phyloP scores from a whole-genome alignment of 1,140 invertebrate genomes.

The Holcopasites calliopsidis region DNA sequence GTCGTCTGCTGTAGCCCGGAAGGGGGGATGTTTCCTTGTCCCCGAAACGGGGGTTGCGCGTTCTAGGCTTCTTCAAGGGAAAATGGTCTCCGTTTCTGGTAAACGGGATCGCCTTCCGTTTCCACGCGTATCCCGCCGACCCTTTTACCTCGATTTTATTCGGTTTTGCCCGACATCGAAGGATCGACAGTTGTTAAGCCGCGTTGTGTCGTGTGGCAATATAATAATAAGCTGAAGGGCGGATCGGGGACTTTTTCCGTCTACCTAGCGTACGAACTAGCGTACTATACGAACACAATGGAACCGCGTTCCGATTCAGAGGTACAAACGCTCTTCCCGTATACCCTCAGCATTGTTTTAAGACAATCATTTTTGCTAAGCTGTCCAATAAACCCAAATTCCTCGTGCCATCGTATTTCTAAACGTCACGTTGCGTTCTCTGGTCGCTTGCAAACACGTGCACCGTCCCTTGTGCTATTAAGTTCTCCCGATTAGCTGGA shows the following conservation, averaged over 20 bases:
- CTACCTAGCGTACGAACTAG: neutral
- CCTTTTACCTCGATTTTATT: neutral
- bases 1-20: neutral
- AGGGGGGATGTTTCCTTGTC: neutral
- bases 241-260: neutral
- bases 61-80: no score
- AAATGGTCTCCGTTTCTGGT: neutral
- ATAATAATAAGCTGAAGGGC: neutral
- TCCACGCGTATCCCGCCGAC: neutral
- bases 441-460: no score
- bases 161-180: neutral
- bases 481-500: neutral
- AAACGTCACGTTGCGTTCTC: no score
- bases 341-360: conserved; percentile 6
- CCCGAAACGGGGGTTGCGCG: neutral
- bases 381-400: conserved; percentile 41
- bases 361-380: conserved; percentile 13
- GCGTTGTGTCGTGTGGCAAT: neutral
- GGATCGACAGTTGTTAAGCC: neutral
- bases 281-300: no score
- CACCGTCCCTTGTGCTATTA: no score
- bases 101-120: neutral
- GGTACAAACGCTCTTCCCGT: neutral
- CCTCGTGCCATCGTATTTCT: no score
- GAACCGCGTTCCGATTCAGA: neutral